Conservation (phyloP, 2,888 invertebrate species). For the Epicampocera succincta region DNA sequence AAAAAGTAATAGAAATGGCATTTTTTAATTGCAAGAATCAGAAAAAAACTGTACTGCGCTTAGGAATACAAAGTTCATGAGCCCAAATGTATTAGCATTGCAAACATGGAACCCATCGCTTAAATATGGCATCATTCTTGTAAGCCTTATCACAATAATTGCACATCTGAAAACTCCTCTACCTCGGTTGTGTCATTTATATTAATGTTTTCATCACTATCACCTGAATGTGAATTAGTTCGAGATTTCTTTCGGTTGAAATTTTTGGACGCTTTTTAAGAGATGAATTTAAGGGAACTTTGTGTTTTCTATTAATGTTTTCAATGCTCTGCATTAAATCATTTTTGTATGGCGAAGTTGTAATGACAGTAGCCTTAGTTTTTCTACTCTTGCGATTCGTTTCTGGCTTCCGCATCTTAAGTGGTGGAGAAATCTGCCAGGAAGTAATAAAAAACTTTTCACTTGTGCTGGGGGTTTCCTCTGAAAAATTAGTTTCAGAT, state of each 20-base stretch:
- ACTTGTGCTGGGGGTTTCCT: conserved; percentile 12
- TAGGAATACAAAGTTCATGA: no score
- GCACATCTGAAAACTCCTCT: conserved; percentile 20
- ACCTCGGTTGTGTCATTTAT: conserved; percentile 34
- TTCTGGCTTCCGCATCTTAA: conserved; percentile 40
- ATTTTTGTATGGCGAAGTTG: conserved; percentile 57
- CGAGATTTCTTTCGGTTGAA: conserved; percentile 16
- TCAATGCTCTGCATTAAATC: conserved; percentile 51
- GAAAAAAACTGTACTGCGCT: no score
- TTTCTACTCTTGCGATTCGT: conserved; percentile 52
- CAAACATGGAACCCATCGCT: no score
- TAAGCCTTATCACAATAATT: conserved; percentile 43
- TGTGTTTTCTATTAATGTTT: conserved; percentile 13
- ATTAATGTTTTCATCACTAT: conserved; percentile 26
- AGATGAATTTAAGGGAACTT: conserved; percentile 1
- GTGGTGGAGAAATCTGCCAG: conserved; percentile 58
- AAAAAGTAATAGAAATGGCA: no score
- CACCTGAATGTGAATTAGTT: conserved; percentile 41
- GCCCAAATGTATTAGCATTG: no score
- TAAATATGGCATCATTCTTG: no score
- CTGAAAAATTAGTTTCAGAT: background rate
- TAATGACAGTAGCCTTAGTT: conserved; percentile 41
- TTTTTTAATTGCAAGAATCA: no score
- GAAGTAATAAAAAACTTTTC: conserved; percentile 29
- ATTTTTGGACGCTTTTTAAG: background rate